Base-by-base conservation (phyloP, 1,140 invertebrate species). In the Latrodectus geometricus region DNA sequence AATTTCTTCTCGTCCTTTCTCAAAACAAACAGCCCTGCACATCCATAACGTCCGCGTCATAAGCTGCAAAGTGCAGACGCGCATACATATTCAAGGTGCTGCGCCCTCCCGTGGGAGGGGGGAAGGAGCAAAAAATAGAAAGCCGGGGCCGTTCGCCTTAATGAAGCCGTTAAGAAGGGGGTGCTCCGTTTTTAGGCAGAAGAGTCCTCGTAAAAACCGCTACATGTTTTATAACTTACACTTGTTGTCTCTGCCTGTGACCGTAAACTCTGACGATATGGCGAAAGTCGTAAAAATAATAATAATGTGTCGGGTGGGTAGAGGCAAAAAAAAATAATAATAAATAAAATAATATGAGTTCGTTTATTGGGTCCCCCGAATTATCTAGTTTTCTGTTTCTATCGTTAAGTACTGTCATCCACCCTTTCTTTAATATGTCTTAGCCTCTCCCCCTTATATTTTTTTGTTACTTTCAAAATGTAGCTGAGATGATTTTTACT, bases 101-200 rank as follows among this genome's bases (percentile, higher is more conserved):
- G 54, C 49, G 49, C 65, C 35, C 65, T 35, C 15, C 50, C 48
- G 56, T 56, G 82, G 72, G 82, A 48, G 35, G 73, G 49, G 17
- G 54, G 54, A 8, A 61, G 17, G 11, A 61, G 73, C 82, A 66
- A 75, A 84, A 61, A 84, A 76, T 84, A 84, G 82, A 75, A 73
- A 20, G 78, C 49, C 76, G 61, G 68, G 82, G n/a, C 73, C 82
- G 79, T 76, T 76, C 82, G 73, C 35, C 50, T 84, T 84, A 84
- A 84, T 84, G 82, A 84, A 84, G 82, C 73, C 54, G 82, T 84
- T 84, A 68, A 84, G 82, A n/a, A 84, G 82, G 54, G 72, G 72
- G 35, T 79, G 21, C 56, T 21, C 56, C 73, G 61, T 76, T 84
- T 84, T 84, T 84, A 76, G 73, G 65, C 73, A 61, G 15, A 15